Evolutionary conservation across 2,797 vertebrate genomes (phyloP), one percentile per base, ranked within the genome.

Genomic region (Falco biarmicus): DNA sequence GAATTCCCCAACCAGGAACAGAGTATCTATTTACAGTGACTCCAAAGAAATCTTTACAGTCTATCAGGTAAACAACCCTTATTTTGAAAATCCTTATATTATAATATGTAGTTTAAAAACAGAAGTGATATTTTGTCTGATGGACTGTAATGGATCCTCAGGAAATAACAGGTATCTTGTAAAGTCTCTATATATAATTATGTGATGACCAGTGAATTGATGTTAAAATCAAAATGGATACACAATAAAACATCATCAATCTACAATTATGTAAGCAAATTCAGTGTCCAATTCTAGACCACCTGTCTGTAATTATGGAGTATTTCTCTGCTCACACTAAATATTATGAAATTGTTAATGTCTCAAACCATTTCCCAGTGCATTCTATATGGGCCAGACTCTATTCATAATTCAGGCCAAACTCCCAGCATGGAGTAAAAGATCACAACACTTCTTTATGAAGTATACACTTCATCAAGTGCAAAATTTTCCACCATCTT

Each of bases 111-210:
- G 64, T 71, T 89, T 71, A 41, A 89, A 94, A 21, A 0, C 12
- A 51, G 51, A 93, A 78, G 34, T 32, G 34, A 15, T 82, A 89
- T 91, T 92, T 94, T 93, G 63, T 37, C 51, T 91, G 70, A 91
- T 64, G 63, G 47, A 74, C 51, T 74, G 74, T 86, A 94, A 95
- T 84, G 43, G 73, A 91, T 73, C 61, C 70, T 79, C 47, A 57
- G 92, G 28, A 96, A 95, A 94, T 92, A 92, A 76, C 48, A 88
- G 51, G 31, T 76, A 94, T 70, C 73, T 90, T 70, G 16, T 39
- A n/a, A 86, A 93, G 25, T 56, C 43, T 69, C 51, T 79, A 79
- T 59, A 28, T 84, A 59, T 90, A 95, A 90, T 95, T 95, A 93
- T 53, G 56, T 32, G 54, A 75, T 79, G 60, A 82, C 73, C 73